phyloP scores from a whole-genome alignment of 2,113 vertebrate genomes.

The Alethe castanea region DNA sequence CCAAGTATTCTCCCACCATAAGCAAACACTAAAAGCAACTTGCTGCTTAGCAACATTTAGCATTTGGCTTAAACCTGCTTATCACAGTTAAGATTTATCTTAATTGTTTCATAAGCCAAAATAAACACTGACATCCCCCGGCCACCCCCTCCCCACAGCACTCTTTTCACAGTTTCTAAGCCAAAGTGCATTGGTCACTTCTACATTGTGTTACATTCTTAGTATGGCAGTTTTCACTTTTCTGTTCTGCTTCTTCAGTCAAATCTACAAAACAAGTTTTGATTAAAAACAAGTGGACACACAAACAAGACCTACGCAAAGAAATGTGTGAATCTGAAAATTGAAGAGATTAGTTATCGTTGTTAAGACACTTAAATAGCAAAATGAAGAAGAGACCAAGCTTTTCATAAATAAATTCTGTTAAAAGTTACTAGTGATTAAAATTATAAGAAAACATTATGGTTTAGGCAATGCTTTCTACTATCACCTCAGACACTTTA shows the following conservation, averaged over 20 bases:
- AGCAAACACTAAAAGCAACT: constrained; percentile 5
- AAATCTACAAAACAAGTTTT: background rate
- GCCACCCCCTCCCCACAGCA: constrained; percentile 59
- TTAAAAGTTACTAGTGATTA: background rate
- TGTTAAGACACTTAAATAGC: background rate
- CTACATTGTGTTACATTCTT: constrained; percentile 42
- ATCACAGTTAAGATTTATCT: constrained; percentile 73
- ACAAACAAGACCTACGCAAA: background rate
- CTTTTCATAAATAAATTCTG: background rate
- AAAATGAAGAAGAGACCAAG: background rate
- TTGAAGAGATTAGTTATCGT: background rate
- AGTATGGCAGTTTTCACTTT: background rate
- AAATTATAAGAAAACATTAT: background rate
- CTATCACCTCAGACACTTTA: background rate
- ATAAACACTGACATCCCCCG: constrained; percentile 65
- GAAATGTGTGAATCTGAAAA: background rate
- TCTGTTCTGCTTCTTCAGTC: background rate
- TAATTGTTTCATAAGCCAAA: constrained; percentile 73
- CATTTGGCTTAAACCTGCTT: constrained; percentile 60
- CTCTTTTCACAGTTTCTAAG: constrained; percentile 77
- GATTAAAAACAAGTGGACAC: background rate
- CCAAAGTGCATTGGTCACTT: constrained; percentile 73
- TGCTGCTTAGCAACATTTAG: constrained; percentile 47
- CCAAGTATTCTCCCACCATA: background rate
- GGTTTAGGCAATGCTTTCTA: background rate